Evolutionary conservation across 1,140 invertebrate genomes (phyloP).

Genomic region (Aphidius gifuensis): DNA sequence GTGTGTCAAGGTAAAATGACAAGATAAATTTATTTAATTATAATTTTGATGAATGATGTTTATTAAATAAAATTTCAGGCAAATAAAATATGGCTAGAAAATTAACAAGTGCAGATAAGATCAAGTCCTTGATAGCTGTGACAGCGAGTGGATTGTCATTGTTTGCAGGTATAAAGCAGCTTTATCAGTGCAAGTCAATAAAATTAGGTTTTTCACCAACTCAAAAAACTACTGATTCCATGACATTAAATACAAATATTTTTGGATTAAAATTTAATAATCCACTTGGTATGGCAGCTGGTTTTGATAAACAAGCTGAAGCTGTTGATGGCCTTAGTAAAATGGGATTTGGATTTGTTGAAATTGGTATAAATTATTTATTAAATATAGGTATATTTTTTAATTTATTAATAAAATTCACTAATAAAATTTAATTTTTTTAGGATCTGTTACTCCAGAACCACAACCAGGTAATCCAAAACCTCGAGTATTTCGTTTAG

Average conservation of each 20-base stretch:
- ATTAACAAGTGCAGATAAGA: conserved; percentile 35
- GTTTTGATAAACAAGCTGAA: conserved; percentile 97
- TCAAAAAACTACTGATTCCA: conserved; percentile 59
- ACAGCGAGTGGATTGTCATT: conserved; percentile 53
- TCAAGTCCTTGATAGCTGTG: conserved; percentile 43
- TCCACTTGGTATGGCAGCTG: conserved; percentile 94
- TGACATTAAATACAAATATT: conserved; percentile 64
- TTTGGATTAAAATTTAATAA: conserved; percentile 75
- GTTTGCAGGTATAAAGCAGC: conserved; percentile 60
- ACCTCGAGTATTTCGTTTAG: conserved; percentile 87
- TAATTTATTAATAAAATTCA: neutral
- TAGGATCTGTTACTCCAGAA: conserved; percentile 81
- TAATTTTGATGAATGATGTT: neutral
- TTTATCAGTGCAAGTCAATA: conserved; percentile 62
- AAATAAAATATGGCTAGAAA: conserved; percentile 31
- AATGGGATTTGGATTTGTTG: conserved; percentile 93
- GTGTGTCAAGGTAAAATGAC: neutral
- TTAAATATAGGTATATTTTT: neutral
- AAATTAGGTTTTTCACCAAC: conserved; percentile 73
- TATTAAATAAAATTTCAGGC: neutral
- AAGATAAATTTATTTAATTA: neutral
- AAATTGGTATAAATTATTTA: conserved; percentile 68
- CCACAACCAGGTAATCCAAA: conserved; percentile 90
- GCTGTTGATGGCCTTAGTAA: conserved; percentile 77
- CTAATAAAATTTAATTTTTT: conserved; percentile 6